Conservation (phyloP, 2,113 vertebrate genomes). For the Thermophis baileyi region DNA sequence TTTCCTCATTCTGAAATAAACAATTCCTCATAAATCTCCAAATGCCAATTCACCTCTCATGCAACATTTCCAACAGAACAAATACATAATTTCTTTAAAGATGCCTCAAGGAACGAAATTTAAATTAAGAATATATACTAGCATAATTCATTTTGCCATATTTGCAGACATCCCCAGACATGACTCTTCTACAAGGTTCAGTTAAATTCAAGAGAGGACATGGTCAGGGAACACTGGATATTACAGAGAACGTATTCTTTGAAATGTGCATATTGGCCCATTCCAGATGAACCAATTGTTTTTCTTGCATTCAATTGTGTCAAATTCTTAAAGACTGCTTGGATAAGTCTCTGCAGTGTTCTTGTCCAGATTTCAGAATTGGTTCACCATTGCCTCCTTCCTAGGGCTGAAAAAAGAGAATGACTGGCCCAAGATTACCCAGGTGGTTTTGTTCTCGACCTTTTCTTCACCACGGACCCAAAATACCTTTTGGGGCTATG, state of each 20-base stretch:
- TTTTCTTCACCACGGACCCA: too few relatives aligned
- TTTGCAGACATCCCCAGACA: neutral
- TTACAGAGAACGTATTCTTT: neutral
- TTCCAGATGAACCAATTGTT: neutral
- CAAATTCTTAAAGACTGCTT: too few relatives aligned
- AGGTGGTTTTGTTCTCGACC: too few relatives aligned
- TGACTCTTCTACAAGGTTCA: neutral
- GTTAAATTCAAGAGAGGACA: neutral
- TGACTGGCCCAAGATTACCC: too few relatives aligned
- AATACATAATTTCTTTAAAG: neutral
- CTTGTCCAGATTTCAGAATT: too few relatives aligned
- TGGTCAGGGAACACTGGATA: neutral
- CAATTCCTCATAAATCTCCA: neutral
- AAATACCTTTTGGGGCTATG: too few relatives aligned
- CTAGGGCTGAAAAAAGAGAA: too few relatives aligned
- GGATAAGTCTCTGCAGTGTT: too few relatives aligned
- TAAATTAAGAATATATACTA: neutral
- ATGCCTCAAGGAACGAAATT: neutral
- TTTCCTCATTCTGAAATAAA: conserved; percentile 11
- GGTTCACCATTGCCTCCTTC: too few relatives aligned
- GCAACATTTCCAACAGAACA: neutral
- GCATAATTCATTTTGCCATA: neutral
- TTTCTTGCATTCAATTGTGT: neutral
- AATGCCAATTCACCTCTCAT: neutral
- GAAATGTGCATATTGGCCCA: neutral